phyloP scores from a whole-genome alignment of 2,797 vertebrate species.

The Sebastes trivittatus region DNA sequence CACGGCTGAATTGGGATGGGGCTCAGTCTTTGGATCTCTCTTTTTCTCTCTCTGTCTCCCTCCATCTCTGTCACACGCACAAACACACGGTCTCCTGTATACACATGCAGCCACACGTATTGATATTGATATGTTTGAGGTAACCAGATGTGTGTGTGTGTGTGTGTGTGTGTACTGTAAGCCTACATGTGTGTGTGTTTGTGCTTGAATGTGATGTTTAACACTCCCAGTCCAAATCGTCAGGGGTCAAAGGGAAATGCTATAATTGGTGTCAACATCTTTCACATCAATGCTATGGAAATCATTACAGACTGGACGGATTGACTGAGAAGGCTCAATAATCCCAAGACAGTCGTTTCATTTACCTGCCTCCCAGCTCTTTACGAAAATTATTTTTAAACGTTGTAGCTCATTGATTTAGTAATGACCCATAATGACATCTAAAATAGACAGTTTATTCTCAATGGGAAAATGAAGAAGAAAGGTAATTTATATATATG shows the following conservation, averaged over 20 bases:
- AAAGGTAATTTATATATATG: no score
- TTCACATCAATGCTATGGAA: conserved; percentile 67
- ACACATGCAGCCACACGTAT: neutral
- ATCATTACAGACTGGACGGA: conserved; percentile 60
- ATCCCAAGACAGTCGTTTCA: conserved; percentile 51
- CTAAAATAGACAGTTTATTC: neutral
- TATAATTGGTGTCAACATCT: conserved; percentile 70
- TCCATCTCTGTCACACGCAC: conserved; percentile 31
- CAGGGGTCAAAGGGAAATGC: conserved; percentile 60
- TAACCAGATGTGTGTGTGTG: neutral
- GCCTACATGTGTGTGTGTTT: neutral
- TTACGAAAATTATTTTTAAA: conserved; percentile 69
- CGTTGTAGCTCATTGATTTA: conserved; percentile 71
- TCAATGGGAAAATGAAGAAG: no score
- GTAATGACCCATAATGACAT: conserved; percentile 67
- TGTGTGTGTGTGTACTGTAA: neutral
- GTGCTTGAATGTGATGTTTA: conserved; percentile 26
- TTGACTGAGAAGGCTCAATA: conserved; percentile 60
- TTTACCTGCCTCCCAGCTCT: conserved; percentile 58
- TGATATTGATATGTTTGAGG: conserved; percentile 38
- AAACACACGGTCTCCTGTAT: neutral
- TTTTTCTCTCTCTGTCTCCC: conserved; percentile 4
- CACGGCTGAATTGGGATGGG: conserved; percentile 70
- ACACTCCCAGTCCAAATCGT: conserved; percentile 22
- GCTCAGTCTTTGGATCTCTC: conserved; percentile 35